Evolutionary conservation across 2,888 invertebrate genomes (phyloP).

Genomic region (Arctia plantaginis): DNA sequence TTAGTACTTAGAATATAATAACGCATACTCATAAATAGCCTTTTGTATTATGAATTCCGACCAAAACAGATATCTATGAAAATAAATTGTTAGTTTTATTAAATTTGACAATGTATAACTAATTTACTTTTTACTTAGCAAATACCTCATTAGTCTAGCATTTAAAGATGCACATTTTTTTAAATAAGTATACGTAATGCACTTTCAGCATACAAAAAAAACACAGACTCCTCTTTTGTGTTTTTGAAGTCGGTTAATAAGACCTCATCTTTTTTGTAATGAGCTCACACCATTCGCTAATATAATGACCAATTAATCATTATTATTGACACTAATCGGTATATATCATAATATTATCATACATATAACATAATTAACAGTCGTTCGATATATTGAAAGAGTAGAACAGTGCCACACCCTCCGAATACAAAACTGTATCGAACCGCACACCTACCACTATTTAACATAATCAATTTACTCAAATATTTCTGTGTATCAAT

Average conservation of each 20-base stretch:
- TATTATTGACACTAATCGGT: conserved; percentile 41
- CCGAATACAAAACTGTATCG: conserved; percentile 36
- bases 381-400: neutral
- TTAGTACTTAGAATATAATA: no score
- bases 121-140: neutral
- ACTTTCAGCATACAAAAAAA: no score
- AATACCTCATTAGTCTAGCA: neutral
- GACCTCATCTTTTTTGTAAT: conserved; percentile 2
- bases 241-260: no score
- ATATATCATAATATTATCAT: conserved; percentile 58
- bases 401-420: conserved; percentile 37
- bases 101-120: neutral
- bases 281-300: conserved; percentile 43
- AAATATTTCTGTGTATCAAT: conserved; percentile 37
- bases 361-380: conserved; percentile 40
- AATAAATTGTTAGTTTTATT: neutral
- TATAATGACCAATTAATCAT: conserved; percentile 47
- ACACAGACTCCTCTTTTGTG: no score
- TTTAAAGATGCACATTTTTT: neutral
- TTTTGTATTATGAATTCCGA: no score
- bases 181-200: neutral
- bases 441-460: conserved; percentile 48
- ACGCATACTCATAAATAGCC: no score
- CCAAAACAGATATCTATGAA: neutral
- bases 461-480: conserved; percentile 42